Evolutionary conservation across 2,113 vertebrate genomes (phyloP).

Genomic region (Eulacestoma nigropectus): DNA sequence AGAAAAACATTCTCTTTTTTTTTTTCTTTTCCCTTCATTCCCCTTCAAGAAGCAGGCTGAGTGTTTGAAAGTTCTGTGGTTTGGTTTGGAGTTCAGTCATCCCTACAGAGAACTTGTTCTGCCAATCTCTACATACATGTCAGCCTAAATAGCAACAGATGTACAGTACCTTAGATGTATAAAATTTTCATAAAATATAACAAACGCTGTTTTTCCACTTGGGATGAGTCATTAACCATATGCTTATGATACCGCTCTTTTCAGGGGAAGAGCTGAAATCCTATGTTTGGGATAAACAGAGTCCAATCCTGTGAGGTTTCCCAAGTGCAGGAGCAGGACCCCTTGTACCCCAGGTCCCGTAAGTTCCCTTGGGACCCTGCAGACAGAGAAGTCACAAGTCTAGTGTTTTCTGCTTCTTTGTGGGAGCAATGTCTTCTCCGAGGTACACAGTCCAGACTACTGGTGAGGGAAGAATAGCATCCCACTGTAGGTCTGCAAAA

Average conservation of each 20-base stretch:
- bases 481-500: neutral
- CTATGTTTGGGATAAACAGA: slow-evolving; percentile 35
- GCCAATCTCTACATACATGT: slow-evolving; percentile 83
- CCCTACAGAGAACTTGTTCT: slow-evolving; percentile 76
- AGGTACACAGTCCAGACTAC: neutral
- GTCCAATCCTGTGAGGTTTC: neutral
- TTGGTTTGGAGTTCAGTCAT: slow-evolving; percentile 80
- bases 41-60: slow-evolving; percentile 70
- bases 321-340: neutral
- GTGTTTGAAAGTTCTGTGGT: slow-evolving; percentile 77
- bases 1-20: slow-evolving; percentile 45
- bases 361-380: neutral
- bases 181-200: slow-evolving; percentile 78
- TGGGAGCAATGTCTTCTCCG: neutral
- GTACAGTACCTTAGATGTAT: slow-evolving; percentile 76
- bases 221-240: slow-evolving; percentile 81
- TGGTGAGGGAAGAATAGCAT: neutral
- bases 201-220: slow-evolving; percentile 77
- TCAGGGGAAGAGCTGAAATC: slow-evolving; percentile 52
- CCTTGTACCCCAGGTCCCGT: neutral
- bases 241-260: slow-evolving; percentile 69
- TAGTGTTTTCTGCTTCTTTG: neutral
- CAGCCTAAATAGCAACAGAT: slow-evolving; percentile 82
- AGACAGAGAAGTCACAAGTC: neutral
- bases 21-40: slow-evolving; percentile 43